phyloP scores from a whole-genome alignment of 2,888 invertebrate species.

The Gymnoscelis rufifasciata region DNA sequence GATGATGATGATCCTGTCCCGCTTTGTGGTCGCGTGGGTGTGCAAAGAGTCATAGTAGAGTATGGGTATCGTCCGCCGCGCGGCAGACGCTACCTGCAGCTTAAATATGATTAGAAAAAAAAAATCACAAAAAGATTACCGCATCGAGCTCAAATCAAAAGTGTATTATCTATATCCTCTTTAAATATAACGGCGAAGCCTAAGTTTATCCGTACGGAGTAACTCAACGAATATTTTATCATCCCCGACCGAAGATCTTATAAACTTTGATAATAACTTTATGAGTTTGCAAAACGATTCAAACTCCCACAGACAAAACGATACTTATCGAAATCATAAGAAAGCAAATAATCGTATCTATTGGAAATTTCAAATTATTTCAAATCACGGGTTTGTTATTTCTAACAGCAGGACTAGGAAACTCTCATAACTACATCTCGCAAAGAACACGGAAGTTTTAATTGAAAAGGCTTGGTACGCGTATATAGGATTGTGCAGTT shows the following conservation, averaged over 20 bases:
- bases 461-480: constrained; percentile 31
- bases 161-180: neutral
- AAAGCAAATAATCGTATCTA: constrained; percentile 18
- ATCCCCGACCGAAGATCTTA: constrained; percentile 5
- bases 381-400: constrained; percentile 15
- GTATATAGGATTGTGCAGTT: neutral
- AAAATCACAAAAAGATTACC: too few relatives aligned
- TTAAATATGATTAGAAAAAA: too few relatives aligned
- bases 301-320: constrained; percentile 8
- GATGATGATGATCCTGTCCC: too few relatives aligned
- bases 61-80: too few relatives aligned
- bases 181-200: neutral
- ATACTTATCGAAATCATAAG: constrained; percentile 21
- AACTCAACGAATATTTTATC: constrained; percentile 3
- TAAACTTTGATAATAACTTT: constrained; percentile 3
- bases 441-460: constrained; percentile 31
- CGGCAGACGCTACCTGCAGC: too few relatives aligned
- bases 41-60: too few relatives aligned
- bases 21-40: too few relatives aligned
- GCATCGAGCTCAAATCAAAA: neutral
- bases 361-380: constrained; percentile 21
- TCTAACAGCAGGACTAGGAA: constrained; percentile 15
- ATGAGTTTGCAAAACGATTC: constrained; percentile 15
- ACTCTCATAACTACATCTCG: constrained; percentile 14
- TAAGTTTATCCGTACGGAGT: neutral